These are phyloP conservation scores for Prionailurus viverrinus DNA, from an alignment of 2,113 vertebrate genomes.

Conservation along the genomic window DNA sequence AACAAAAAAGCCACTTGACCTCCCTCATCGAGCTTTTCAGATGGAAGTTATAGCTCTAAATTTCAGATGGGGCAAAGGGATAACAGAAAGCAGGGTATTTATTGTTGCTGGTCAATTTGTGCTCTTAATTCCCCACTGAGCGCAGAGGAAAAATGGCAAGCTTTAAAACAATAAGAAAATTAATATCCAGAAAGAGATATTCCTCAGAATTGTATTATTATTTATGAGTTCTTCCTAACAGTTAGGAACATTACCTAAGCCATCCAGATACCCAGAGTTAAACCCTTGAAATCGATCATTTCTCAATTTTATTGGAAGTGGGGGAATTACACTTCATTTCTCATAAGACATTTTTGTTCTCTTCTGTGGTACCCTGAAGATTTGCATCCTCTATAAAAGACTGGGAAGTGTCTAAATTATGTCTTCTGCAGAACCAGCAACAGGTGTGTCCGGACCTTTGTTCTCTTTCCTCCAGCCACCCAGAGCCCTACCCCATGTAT, in stretches of 20 bases:
- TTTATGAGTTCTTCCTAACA: neutral
- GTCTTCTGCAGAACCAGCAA: neutral
- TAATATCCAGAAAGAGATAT: neutral
- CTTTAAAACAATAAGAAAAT: conserved; percentile 23
- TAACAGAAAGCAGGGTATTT: neutral
- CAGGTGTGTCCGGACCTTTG: neutral
- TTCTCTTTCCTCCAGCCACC: neutral
- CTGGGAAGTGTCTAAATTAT: neutral
- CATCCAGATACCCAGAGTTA: neutral
- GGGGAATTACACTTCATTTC: neutral
- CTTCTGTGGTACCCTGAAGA: neutral
- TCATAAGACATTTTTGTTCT: neutral
- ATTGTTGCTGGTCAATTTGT: neutral
- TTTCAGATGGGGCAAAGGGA: neutral
- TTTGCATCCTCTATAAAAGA: neutral
- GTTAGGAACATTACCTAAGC: neutral
- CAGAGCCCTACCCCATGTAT: neutral
- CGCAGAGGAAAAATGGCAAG: neutral
- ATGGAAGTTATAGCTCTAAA: neutral
- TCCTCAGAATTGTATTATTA: neutral
- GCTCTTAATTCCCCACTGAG: neutral
- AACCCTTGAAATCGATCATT: neutral
- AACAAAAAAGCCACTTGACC: neutral
- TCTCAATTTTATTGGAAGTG: neutral
- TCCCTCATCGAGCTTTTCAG: neutral